Base-by-base conservation (phyloP, 2,113 vertebrate genomes). In the Anarhynchus alexandrinus region DNA sequence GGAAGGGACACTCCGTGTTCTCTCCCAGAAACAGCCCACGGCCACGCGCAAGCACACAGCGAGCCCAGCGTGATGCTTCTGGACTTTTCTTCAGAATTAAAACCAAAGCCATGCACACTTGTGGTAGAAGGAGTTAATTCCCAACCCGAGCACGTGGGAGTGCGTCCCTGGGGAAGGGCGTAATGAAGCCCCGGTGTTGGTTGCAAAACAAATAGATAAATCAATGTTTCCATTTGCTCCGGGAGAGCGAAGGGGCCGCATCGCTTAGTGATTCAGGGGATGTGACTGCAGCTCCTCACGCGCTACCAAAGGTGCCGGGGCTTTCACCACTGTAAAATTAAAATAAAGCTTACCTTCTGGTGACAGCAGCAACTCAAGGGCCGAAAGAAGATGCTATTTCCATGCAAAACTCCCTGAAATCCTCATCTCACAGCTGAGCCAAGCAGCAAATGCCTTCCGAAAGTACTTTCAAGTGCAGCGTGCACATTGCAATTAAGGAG, bases 141-240 rank as follows among this genome's bases (percentile, higher is more conserved):
- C 90, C 92, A 88, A 57, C 65, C 81, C 4, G 1, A 94, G 95
- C 70, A 58, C 43, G 61, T 82, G 94, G 96, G 94, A 97, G 73
- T n/a, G 55, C 17, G 23, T 97, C 98, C 91, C 96, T 3, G 2
- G 97, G 97, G 97, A 97, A 77, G 2, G 1, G 59, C 51, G 40
- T 93, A 97, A 98, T 86, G 94, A 97, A 98, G 96, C 97, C 62
- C 95, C 67, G 71, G 96, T 93, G 84, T 86, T 92, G 80, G 93
- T 93, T 97, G 97, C 97, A 98, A 98, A 98, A 97, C 98, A 98
- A 98, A 98, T 95, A 98, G 96, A 98, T 98, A 97, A 98, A 98
- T 98, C 98, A 98, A 98, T 97, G 96, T 93, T 98, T 97, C 97
- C 97, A 97, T 97, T 98, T 98, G 98, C 98, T 97, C 96, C 86